Evolutionary conservation across 2,888 invertebrate genomes (phyloP).

Genomic region (Leptinotarsa peninsularis): DNA sequence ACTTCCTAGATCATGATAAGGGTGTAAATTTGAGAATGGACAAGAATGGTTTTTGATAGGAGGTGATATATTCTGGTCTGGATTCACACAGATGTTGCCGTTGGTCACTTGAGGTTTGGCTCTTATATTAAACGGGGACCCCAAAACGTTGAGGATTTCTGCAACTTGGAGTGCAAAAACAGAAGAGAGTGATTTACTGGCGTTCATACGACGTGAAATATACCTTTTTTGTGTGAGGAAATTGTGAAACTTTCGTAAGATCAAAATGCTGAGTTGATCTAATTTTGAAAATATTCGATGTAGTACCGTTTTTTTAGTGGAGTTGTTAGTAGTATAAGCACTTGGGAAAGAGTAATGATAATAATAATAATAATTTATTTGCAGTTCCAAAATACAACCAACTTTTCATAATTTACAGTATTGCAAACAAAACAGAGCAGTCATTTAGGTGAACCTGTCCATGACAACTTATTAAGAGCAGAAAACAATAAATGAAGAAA

Average conservation of each 20-base stretch:
- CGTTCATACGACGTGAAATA: conserved; percentile 54
- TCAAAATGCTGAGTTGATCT: neutral
- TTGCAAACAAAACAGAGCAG: too few species aligned
- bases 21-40: conserved; percentile 60
- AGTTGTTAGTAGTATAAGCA: too few species aligned
- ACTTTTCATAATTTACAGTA: too few species aligned
- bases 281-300: neutral
- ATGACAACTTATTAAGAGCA: too few species aligned
- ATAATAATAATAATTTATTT: too few species aligned
- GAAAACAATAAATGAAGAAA: too few species aligned
- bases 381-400: too few species aligned
- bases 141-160: conserved; percentile 43
- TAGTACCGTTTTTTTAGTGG: too few species aligned
- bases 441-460: too few species aligned
- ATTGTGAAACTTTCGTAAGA: neutral
- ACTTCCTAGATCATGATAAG: conserved; percentile 51
- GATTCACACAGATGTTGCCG: conserved; percentile 60
- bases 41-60: conserved; percentile 63
- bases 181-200: conserved; percentile 42
- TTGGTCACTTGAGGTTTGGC: conserved; percentile 61
- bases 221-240: conserved; percentile 60
- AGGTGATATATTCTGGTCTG: conserved; percentile 62
- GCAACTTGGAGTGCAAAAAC: conserved; percentile 15
- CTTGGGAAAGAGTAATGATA: too few species aligned
- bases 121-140: conserved; percentile 54